Evolutionary conservation across 2,888 invertebrate genomes (phyloP).

Genomic region (Ceramica pisi): DNA sequence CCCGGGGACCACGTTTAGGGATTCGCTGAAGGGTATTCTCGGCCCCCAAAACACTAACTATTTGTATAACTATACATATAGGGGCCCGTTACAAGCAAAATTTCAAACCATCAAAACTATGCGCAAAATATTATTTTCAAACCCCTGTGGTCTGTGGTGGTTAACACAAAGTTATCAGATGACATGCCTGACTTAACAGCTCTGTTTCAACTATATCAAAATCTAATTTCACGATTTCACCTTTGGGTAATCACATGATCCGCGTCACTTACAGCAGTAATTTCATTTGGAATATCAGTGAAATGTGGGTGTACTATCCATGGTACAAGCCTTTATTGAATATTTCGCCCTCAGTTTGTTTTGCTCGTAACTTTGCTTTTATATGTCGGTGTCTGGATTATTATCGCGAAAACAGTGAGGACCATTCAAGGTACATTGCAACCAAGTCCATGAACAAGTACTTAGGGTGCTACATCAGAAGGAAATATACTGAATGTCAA

Average conservation of each 20-base stretch:
- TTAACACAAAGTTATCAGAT: slow-evolving; percentile 17
- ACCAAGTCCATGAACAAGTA: too few relatives aligned
- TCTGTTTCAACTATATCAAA: slow-evolving; percentile 11
- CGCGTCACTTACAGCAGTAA: not conserved
- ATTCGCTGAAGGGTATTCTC: too few relatives aligned
- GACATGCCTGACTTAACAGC: not conserved
- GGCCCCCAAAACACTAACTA: too few relatives aligned
- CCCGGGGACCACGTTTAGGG: too few relatives aligned
- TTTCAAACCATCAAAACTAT: slow-evolving; percentile 6
- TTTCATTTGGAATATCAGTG: not conserved
- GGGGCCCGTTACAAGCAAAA: too few relatives aligned
- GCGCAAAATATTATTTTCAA: not conserved
- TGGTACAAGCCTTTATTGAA: not conserved
- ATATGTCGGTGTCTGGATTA: not conserved
- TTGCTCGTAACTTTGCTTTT: not conserved
- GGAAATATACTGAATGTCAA: too few relatives aligned
- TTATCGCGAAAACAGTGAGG: too few relatives aligned
- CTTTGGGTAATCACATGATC: not conserved
- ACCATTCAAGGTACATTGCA: too few relatives aligned
- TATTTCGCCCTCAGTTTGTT: not conserved
- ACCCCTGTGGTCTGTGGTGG: not conserved
- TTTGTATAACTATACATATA: too few relatives aligned
- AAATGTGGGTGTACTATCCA: not conserved
- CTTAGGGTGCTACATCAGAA: too few relatives aligned
- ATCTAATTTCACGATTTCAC: not conserved